Evolutionary conservation across 2,797 vertebrate species (phyloP).

Genomic region (Ammospiza maritima): DNA sequence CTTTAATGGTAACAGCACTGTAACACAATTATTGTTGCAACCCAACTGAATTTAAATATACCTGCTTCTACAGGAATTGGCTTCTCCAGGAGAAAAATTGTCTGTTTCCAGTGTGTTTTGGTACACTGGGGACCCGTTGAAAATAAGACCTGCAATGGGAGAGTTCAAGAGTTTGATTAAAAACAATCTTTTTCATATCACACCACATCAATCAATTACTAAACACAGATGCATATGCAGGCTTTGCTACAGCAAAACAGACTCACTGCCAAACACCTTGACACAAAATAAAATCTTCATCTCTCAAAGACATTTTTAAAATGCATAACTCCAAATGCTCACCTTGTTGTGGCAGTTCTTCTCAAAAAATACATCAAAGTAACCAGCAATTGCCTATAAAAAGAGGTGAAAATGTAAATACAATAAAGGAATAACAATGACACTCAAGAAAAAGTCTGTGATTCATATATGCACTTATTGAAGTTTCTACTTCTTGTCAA

Average conservation of each 20-base stretch:
- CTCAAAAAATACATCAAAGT: constrained; percentile 95
- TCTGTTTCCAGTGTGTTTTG: constrained; percentile 97
- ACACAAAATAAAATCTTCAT: constrained; percentile 26
- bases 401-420: constrained; percentile 4
- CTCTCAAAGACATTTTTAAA: constrained; percentile 79
- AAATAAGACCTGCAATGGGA: constrained; percentile 86
- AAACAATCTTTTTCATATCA: constrained; percentile 74
- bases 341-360: constrained; percentile 90
- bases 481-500: not conserved
- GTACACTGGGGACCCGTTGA: constrained; percentile 89
- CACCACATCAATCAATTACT: constrained; percentile 74
- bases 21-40: not conserved
- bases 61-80: constrained; percentile 87
- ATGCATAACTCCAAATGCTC: constrained; percentile 76
- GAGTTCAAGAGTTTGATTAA: constrained; percentile 76
- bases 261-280: constrained; percentile 73
- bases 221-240: constrained; percentile 60
- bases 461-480: not conserved
- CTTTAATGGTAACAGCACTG: not conserved
- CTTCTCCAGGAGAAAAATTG: constrained; percentile 88
- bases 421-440: not conserved
- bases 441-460: not conserved
- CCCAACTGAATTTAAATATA: constrained; percentile 50
- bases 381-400: constrained; percentile 90
- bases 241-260: constrained; percentile 79